Evolutionary conservation across 2,113 vertebrate species (phyloP).

Genomic region (Pleuronectes platessa): DNA sequence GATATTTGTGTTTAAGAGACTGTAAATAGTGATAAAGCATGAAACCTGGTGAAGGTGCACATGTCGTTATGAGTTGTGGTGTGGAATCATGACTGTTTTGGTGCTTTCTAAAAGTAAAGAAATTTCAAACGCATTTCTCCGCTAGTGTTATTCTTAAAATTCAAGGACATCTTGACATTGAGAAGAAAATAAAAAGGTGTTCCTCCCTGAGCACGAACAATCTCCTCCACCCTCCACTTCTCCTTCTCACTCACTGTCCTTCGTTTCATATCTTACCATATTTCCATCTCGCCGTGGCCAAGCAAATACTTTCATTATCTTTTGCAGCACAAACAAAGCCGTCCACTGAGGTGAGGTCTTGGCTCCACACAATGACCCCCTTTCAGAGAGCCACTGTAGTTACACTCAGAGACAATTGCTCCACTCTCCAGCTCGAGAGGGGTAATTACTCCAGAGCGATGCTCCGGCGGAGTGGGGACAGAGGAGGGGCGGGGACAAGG

Average conservation of each 20-base stretch:
- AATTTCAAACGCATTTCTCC: slow-evolving; percentile 35
- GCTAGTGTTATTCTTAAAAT: slow-evolving; percentile 40
- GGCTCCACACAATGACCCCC: slow-evolving; percentile 80
- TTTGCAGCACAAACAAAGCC: slow-evolving; percentile 81
- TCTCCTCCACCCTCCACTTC: slow-evolving; percentile 8
- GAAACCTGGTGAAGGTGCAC: slow-evolving; percentile 48
- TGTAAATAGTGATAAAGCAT: slow-evolving; percentile 69
- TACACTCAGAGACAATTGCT: slow-evolving; percentile 82
- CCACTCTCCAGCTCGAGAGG: slow-evolving; percentile 75
- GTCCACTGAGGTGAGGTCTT: slow-evolving; percentile 78
- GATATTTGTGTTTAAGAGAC: slow-evolving; percentile 61
- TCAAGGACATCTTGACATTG: neutral
- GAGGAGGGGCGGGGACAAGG: slow-evolving; percentile 59
- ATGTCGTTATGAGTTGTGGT: slow-evolving; percentile 58
- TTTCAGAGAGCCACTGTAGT: slow-evolving; percentile 83
- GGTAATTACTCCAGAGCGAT: slow-evolving; percentile 81
- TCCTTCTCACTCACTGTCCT: slow-evolving; percentile 21
- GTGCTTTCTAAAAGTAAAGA: slow-evolving; percentile 76
- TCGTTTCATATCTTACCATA: slow-evolving; percentile 62
- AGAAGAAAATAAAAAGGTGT: slow-evolving; percentile 5
- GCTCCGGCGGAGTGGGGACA: slow-evolving; percentile 65
- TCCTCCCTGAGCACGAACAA: neutral
- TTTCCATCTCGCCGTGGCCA: slow-evolving; percentile 60
- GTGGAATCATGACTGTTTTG: slow-evolving; percentile 62
- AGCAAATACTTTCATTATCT: slow-evolving; percentile 85